Evolutionary conservation across 2,113 vertebrate genomes (phyloP).

Genomic region (Thalassarche chlororhynchos): DNA sequence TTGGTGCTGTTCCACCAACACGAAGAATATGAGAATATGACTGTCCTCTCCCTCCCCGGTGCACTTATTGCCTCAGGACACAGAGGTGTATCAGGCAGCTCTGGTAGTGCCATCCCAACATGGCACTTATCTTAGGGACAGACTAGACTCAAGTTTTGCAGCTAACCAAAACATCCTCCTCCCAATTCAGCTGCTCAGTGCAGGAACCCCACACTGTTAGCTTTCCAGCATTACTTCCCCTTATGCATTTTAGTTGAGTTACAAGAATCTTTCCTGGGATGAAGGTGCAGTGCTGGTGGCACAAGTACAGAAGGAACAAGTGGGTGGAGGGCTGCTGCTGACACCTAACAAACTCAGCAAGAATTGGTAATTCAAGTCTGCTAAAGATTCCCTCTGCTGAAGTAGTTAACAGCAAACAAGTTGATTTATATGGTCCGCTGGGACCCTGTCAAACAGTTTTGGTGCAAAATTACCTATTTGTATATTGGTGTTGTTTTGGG

Average conservation of each 20-base stretch:
- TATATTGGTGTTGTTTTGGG: fast-evolving
- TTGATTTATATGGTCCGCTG: not conserved
- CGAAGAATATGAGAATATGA: not conserved
- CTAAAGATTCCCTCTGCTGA: not conserved
- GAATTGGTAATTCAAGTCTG: not conserved
- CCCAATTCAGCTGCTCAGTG: too few species aligned
- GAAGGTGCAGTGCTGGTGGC: not conserved
- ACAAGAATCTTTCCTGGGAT: not conserved
- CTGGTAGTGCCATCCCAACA: not conserved
- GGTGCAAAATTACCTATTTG: not conserved
- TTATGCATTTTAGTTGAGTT: not conserved
- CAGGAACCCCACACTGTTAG: fast-evolving
- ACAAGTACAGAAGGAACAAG: not conserved
- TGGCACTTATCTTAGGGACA: not conserved
- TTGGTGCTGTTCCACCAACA: not conserved
- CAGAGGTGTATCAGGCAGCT: not conserved
- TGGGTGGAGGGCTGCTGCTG: not conserved
- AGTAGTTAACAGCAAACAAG: not conserved
- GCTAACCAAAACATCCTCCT: not conserved
- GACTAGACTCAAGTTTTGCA: not conserved
- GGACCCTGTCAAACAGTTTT: not conserved
- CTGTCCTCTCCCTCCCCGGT: not conserved
- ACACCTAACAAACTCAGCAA: not conserved
- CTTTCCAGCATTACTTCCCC: not conserved
- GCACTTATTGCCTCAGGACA: not conserved